These are phyloP conservation scores for Tachyglossus aculeatus DNA, from an alignment of 2,797 vertebrate genomes.

Conservation along the genomic window DNA sequence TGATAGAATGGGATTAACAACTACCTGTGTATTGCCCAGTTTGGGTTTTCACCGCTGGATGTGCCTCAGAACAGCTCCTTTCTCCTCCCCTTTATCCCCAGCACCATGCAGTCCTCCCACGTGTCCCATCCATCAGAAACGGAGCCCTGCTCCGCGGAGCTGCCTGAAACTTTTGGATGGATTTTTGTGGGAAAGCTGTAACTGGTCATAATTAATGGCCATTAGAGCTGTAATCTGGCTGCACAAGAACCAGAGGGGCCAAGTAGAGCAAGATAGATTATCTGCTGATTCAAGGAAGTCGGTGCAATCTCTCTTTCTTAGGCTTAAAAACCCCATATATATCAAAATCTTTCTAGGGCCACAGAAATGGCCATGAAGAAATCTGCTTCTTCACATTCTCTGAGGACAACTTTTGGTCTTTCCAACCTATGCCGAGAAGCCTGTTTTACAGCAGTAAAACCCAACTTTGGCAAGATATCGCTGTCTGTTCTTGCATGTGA, in stretches of 20 bases:
- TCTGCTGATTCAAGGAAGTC: slow-evolving; percentile 8
- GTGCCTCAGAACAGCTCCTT: too few relatives aligned
- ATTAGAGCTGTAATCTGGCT: background rate
- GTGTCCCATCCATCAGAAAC: background rate
- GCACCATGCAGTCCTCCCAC: background rate
- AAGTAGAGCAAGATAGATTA: background rate
- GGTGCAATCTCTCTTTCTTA: background rate
- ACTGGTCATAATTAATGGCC: background rate
- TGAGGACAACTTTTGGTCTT: background rate
- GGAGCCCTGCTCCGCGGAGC: background rate
- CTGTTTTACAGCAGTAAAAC: background rate
- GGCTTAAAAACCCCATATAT: background rate
- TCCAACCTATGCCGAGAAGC: background rate
- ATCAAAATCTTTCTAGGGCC: slow-evolving; percentile 9
- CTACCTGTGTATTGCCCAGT: too few relatives aligned
- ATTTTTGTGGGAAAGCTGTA: slow-evolving; percentile 9
- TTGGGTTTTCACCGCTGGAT: too few relatives aligned
- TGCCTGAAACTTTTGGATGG: slow-evolving; percentile 5
- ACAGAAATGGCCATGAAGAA: slow-evolving; percentile 32
- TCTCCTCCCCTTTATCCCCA: background rate
- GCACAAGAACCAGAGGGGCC: background rate
- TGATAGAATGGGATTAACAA: too few relatives aligned
- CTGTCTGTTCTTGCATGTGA: background rate
- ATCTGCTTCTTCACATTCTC: slow-evolving; percentile 8
- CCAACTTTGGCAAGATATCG: background rate